A percentile compares a stretch with the other conserved stretches of the same genome.
phyloP scores from a whole-genome alignment of 2,797 vertebrate genomes.

The Halcyon leucocephala region DNA sequence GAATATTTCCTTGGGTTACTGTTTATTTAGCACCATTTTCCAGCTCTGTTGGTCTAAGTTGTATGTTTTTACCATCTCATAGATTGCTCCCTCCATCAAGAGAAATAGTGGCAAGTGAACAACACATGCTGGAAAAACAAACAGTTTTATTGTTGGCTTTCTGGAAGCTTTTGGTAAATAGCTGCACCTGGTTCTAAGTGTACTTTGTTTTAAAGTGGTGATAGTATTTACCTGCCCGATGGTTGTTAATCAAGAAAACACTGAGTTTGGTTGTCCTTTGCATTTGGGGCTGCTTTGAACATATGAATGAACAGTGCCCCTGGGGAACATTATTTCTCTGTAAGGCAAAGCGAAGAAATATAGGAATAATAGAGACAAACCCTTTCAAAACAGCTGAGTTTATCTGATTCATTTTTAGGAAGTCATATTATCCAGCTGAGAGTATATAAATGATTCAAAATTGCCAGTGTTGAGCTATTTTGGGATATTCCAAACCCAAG shows the following conservation, averaged over 20 bases:
- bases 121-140: slow-evolving; percentile 38
- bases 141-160: slow-evolving; percentile 18
- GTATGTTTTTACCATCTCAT: background rate
- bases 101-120: background rate
- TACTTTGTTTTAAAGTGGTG: background rate
- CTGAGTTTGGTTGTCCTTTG: background rate
- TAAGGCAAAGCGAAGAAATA: background rate
- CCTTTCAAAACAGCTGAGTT: background rate
- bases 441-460: slow-evolving; percentile 23
- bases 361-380: background rate
- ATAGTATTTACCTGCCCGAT: background rate
- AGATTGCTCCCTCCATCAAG: background rate
- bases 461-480: slow-evolving; percentile 6
- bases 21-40: background rate
- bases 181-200: background rate
- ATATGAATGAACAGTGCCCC: background rate
- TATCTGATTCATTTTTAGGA: background rate
- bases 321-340: background rate
- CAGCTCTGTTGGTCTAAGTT: background rate
- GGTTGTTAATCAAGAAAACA: background rate
- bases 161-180: slow-evolving; percentile 34
- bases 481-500: slow-evolving; percentile 10
- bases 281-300: background rate
- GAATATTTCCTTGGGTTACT: background rate
- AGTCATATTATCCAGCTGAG: background rate